Percentiles rank a stretch among this genome's conserved stretches.
phyloP scores from a whole-genome alignment of 2,888 invertebrate species.

The Hedychridium roseum region DNA sequence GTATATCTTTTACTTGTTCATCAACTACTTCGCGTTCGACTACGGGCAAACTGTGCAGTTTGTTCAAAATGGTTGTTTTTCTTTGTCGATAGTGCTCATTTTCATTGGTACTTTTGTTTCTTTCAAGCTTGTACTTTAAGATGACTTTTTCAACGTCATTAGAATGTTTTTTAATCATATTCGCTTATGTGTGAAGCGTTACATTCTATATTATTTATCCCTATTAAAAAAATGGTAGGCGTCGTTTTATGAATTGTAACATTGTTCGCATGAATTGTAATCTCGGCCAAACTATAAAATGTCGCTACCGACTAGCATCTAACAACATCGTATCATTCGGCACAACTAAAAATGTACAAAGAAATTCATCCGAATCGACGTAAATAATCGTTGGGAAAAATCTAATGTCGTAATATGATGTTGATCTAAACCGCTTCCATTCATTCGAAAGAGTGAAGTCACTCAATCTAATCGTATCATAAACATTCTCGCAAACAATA shows the following conservation, averaged over 20 bases:
- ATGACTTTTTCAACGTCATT: constrained; percentile 26
- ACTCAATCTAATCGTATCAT: neutral
- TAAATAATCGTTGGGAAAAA: neutral
- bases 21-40: constrained; percentile 35
- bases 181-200: constrained; percentile 3
- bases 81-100: constrained; percentile 38
- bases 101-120: constrained; percentile 26
- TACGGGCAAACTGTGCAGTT: constrained; percentile 29
- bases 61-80: constrained; percentile 36
- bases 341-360: neutral
- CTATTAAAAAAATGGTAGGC: neutral
- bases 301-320: constrained; percentile 2
- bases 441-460: neutral
- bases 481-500: constrained; percentile 6
- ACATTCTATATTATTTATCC: neutral
- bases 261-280: neutral
- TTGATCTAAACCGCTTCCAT: constrained; percentile 4
- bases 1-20: constrained; percentile 40
- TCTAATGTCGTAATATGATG: neutral
- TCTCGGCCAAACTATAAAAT: constrained; percentile 6
- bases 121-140: constrained; percentile 31
- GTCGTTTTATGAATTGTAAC: constrained; percentile 1
- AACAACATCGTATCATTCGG: neutral
- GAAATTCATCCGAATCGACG: neutral
- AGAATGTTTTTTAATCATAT: neutral